phyloP scores from a whole-genome alignment of 1,140 invertebrate species.

The Aethina tumida region DNA sequence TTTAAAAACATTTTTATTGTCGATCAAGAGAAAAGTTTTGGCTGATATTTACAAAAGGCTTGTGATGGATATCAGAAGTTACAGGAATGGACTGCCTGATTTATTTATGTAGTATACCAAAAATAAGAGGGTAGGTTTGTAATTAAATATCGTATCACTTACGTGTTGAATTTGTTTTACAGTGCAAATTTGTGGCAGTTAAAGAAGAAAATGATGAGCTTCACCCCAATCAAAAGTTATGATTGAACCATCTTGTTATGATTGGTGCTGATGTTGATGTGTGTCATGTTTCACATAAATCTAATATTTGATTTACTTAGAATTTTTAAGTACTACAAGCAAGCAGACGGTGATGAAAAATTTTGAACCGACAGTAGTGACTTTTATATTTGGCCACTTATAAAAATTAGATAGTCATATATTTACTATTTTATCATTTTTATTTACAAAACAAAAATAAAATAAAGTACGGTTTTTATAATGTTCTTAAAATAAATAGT shows the following conservation, averaged over 20 bases:
- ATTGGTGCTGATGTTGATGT: slow-evolving; percentile 62
- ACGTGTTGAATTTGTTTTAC: slow-evolving; percentile 20
- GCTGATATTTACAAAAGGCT: slow-evolving; percentile 22
- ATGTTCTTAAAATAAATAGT: no score
- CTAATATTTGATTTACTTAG: no score
- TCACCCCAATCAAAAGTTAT: slow-evolving; percentile 77
- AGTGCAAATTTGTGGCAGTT: slow-evolving; percentile 74
- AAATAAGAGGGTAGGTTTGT: slow-evolving; percentile 17
- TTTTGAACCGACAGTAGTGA: no score
- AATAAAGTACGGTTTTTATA: no score
- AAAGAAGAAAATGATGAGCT: slow-evolving; percentile 81
- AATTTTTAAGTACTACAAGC: background rate
- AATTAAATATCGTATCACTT: slow-evolving; percentile 1
- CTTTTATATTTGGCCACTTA: no score
- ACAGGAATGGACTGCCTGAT: slow-evolving; percentile 29
- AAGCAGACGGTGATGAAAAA: no score
- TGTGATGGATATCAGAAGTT: slow-evolving; percentile 21
- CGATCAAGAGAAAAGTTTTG: slow-evolving; percentile 21
- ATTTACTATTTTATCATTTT: slow-evolving; percentile 14
- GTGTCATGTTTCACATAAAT: slow-evolving; percentile 54
- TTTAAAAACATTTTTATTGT: no score
- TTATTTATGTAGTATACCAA: slow-evolving; percentile 27
- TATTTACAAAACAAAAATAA: slow-evolving; percentile 25
- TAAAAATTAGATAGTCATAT: no score
- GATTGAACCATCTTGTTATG: slow-evolving; percentile 66